Evolutionary conservation across 2,888 invertebrate genomes (phyloP).

Genomic region (Andrena chrysosceles): DNA sequence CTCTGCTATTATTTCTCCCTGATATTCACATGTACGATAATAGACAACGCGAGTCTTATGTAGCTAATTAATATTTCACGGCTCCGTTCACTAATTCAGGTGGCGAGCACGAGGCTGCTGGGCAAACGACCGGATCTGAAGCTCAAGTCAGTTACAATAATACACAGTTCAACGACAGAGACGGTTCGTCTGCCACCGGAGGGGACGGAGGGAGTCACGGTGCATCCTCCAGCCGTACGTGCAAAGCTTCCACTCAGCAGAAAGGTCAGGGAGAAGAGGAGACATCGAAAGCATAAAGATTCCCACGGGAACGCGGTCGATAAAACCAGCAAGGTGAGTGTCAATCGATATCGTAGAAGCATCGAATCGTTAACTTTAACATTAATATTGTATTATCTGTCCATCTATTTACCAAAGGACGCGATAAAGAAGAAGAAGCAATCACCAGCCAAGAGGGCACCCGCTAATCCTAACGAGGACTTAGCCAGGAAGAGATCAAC

Average conservation of each 20-base stretch:
- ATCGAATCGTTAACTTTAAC: background rate
- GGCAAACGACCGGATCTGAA: constrained; percentile 93
- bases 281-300: constrained; percentile 86
- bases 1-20: background rate
- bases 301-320: constrained; percentile 75
- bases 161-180: constrained; percentile 95
- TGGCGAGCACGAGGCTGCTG: constrained; percentile 92
- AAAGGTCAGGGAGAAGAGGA: constrained; percentile 90
- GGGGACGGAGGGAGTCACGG: constrained; percentile 91
- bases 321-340: constrained; percentile 85
- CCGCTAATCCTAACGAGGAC: constrained; percentile 71
- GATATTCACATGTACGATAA: background rate
- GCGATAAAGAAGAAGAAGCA: constrained; percentile 69
- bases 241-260: constrained; percentile 95
- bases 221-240: constrained; percentile 93
- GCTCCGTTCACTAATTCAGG: constrained; percentile 85
- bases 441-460: constrained; percentile 50
- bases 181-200: constrained; percentile 92
- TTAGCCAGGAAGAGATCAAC: constrained; percentile 76
- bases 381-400: background rate
- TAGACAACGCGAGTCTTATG: background rate
- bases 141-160: constrained; percentile 94
- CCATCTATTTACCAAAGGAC: constrained; percentile 37
- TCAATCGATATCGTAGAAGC: background rate
- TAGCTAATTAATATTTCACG: background rate